Conservation (phyloP, 2,113 vertebrate species). For the Cryptotis parvus region DNA sequence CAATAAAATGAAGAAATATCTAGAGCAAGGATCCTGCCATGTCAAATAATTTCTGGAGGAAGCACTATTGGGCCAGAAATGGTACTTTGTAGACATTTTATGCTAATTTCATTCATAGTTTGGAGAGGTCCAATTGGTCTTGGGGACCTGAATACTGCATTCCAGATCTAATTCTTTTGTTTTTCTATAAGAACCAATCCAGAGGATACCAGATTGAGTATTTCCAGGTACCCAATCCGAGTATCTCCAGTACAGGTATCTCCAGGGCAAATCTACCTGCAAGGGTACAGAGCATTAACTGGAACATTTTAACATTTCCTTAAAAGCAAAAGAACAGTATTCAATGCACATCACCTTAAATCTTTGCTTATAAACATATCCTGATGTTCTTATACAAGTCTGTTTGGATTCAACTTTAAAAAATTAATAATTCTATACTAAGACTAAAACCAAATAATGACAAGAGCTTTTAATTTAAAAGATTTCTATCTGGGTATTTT, state of each 20-base stretch:
- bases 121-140: not conserved
- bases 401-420: not conserved
- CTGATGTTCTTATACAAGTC: not conserved
- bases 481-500: constrained; percentile 13
- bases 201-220: not conserved
- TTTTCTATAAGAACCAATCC: constrained; percentile 12
- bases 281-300: not conserved
- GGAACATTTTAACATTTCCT: not conserved
- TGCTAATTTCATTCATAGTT: not conserved
- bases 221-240: no score
- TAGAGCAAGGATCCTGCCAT: not conserved
- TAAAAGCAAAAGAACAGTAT: not conserved
- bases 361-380: not conserved
- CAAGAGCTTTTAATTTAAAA: constrained; percentile 38
- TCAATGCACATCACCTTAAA: not conserved
- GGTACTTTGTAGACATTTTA: not conserved
- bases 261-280: not conserved
- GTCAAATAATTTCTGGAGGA: not conserved
- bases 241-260: not conserved
- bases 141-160: not conserved
- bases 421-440: constrained; percentile 4
- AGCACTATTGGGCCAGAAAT: not conserved
- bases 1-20: not conserved
- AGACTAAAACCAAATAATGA: constrained; percentile 26
- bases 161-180: not conserved